Percentiles rank a stretch among this genome's conserved stretches.
Conservation (phyloP, 2,888 invertebrate genomes). For the Cheilosia vernalis region DNA sequence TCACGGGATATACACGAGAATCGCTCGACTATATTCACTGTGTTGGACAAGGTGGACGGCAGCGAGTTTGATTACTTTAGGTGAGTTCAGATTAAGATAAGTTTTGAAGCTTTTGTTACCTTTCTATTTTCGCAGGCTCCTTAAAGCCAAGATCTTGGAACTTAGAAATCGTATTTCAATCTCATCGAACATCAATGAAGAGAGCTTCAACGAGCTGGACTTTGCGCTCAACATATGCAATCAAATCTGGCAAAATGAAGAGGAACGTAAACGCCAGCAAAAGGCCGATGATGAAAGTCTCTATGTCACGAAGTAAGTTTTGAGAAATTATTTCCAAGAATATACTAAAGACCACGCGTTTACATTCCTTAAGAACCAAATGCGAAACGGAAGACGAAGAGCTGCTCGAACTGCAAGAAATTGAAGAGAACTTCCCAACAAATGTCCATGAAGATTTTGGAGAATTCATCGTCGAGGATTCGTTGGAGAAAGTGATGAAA, state of each 20-base stretch:
- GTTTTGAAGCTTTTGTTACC: neutral
- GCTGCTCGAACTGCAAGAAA: slow-evolving; percentile 86
- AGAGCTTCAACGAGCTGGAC: slow-evolving; percentile 84
- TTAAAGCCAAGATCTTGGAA: slow-evolving; percentile 89
- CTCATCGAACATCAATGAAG: slow-evolving; percentile 84
- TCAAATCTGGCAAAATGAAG: slow-evolving; percentile 90
- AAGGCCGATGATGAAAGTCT: slow-evolving; percentile 90
- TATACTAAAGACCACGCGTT: slow-evolving; percentile 76
- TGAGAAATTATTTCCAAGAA: no score
- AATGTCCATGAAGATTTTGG: slow-evolving; percentile 88
- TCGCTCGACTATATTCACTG: slow-evolving; percentile 78
- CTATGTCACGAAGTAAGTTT: slow-evolving; percentile 87
- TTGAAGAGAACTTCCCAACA: slow-evolving; percentile 89
- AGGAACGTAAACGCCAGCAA: slow-evolving; percentile 87
- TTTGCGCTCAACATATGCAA: slow-evolving; percentile 86
- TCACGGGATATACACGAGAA: slow-evolving; percentile 75
- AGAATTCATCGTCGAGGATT: slow-evolving; percentile 85
- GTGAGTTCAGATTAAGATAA: slow-evolving; percentile 44
- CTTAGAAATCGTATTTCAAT: slow-evolving; percentile 87
- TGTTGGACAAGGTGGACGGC: slow-evolving; percentile 79
- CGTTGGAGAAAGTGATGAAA: slow-evolving; percentile 84
- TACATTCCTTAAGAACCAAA: slow-evolving; percentile 84
- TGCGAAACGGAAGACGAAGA: slow-evolving; percentile 89
- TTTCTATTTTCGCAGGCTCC: slow-evolving; percentile 83
- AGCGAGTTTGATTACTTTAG: slow-evolving; percentile 80